Conservation (phyloP, 2,113 vertebrate genomes). For the Blennius ocellaris region DNA sequence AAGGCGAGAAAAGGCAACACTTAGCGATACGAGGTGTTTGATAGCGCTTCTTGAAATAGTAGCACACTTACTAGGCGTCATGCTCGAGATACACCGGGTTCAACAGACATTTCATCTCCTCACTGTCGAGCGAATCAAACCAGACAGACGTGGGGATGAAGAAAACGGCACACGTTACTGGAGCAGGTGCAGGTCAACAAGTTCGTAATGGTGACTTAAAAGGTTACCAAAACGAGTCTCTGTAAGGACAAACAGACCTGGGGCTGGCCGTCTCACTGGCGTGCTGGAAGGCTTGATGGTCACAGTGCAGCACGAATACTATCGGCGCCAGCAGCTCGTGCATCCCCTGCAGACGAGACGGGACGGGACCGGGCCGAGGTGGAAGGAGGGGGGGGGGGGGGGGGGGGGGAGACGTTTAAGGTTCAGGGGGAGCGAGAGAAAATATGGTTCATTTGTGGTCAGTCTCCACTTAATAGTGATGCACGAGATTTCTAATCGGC, state of each 20-base stretch:
- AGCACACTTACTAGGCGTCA: constrained; percentile 95
- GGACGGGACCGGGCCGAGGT: constrained; percentile 1
- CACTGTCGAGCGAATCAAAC: constrained; percentile 82
- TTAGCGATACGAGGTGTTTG: background rate
- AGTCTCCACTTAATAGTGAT: constrained; percentile 70
- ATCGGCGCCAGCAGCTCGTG: constrained; percentile 97
- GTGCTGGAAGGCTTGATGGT: constrained; percentile 97
- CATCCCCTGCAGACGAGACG: constrained; percentile 93
- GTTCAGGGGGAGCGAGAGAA: constrained; percentile 18
- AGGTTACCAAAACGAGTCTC: background rate
- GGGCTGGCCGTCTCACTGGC: constrained; percentile 94
- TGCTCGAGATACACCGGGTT: constrained; percentile 95
- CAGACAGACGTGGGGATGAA: background rate
- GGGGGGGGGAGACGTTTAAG: constrained; percentile 1
- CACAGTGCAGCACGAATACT: constrained; percentile 95
- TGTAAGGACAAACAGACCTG: constrained; percentile 83
- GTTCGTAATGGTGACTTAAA: background rate
- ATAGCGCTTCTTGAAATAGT: background rate
- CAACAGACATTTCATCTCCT: constrained; percentile 95
- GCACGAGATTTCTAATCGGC: constrained; percentile 68
- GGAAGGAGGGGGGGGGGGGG: too few species aligned
- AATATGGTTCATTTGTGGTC: constrained; percentile 60
- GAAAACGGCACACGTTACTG: background rate
- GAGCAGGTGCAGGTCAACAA: background rate
- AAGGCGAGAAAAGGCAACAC: background rate